Base-by-base conservation (phyloP, 2,797 vertebrate genomes). In the Dendrocincla fuliginosa region DNA sequence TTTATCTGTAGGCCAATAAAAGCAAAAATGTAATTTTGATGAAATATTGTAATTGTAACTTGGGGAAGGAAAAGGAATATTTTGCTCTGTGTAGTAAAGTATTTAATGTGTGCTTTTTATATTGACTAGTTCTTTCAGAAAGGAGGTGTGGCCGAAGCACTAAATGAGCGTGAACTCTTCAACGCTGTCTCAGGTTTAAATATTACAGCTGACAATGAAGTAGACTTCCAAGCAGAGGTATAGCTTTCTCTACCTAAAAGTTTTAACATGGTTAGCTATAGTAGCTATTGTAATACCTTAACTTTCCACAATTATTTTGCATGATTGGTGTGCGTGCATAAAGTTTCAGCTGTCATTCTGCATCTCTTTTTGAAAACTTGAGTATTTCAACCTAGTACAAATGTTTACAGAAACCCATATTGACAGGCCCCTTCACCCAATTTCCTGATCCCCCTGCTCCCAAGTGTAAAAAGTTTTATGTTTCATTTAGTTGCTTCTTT, bases 211-310 rank as follows among this genome's bases (percentile, higher is more conserved):
- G 98, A 99, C 69, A 98, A 98, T 33, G 99, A 99, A 96, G 98
- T 97, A 1, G 98, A 99, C 83, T 99, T 99, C 97, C 91, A 99
- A 79, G 98, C 98, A n/a, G 98, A 99, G 98, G 99, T 99, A 97
- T 55, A 17, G 20, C 25, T 92, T 93, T 84, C 25, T 44, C 4
- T 78, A 9, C 82, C 35, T 78, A 42, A 65, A 22, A 41, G 1
- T 25, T 56, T 56, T 27, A 37, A 42, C 86, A 49, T 71, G 50
- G 11, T 37, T 82, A 67, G 18, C 24, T 37, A 2, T 16, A 33
- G 69, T 64, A 87, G 28, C 16, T 57, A 3, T 19, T 87, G 35
- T 64, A 25, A 60, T 84, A 39, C 32, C 28, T 79, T 44, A 73
- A 59, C 28, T 84, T 85, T 9, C 25, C 35, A 20, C 1, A 2